These are phyloP conservation scores for Brachyopa scutellaris DNA, from an alignment of 2,888 invertebrate genomes.

Conservation along the genomic window DNA sequence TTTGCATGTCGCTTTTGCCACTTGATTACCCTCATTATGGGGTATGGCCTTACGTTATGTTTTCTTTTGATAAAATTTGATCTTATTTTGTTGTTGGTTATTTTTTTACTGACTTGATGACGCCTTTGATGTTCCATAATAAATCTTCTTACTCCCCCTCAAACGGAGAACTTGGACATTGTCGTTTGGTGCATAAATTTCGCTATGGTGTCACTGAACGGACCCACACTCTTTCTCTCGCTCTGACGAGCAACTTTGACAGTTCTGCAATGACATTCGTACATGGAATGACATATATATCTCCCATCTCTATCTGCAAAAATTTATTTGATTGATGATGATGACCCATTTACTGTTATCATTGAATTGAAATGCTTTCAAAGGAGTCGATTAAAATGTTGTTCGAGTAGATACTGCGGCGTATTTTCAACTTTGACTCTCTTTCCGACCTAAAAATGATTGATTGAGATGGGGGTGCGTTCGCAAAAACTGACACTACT, in stretches of 20 bases:
- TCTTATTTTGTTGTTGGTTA: slow-evolving; percentile 7
- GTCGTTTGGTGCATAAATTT: slow-evolving; percentile 63
- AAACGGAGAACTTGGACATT: slow-evolving; percentile 31
- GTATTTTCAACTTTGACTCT: slow-evolving; percentile 15
- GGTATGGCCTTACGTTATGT: not conserved
- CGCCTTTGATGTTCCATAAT: slow-evolving; percentile 10
- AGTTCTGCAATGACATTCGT: slow-evolving; percentile 19
- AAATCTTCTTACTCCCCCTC: slow-evolving; percentile 29
- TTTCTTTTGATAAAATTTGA: slow-evolving; percentile 42
- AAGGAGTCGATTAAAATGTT: slow-evolving; percentile 62
- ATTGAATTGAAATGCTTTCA: slow-evolving; percentile 47
- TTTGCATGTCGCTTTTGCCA: slow-evolving; percentile 65
- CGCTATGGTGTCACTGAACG: slow-evolving; percentile 34
- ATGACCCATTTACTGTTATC: slow-evolving; percentile 55
- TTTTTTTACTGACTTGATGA: not conserved
- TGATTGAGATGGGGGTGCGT: slow-evolving; percentile 27
- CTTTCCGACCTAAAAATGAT: slow-evolving; percentile 36
- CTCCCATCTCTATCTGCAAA: slow-evolving; percentile 28
- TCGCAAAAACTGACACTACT: slow-evolving; percentile 6
- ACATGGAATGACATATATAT: slow-evolving; percentile 24
- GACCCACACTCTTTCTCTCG: too few relatives aligned
- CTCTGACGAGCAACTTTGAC: too few relatives aligned
- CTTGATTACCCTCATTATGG: slow-evolving; percentile 68
- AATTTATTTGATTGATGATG: slow-evolving; percentile 69
- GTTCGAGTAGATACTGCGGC: slow-evolving; percentile 37